Percentiles rank a stretch among this genome's conserved stretches.
Evolutionary conservation across 2,113 vertebrate genomes (phyloP).

Genomic region (Recurvirostra avosetta): DNA sequence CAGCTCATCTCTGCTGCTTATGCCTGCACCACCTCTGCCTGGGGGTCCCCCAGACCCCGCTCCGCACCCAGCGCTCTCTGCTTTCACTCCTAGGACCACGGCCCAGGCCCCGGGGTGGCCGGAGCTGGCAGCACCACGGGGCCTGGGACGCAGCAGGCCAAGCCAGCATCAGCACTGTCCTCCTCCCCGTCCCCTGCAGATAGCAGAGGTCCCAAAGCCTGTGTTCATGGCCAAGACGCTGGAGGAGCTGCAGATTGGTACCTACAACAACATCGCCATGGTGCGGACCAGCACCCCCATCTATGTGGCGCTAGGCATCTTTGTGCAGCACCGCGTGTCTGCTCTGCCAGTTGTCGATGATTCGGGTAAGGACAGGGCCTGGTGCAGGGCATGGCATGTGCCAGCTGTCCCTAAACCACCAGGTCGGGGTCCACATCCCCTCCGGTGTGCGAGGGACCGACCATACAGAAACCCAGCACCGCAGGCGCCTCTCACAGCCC

Average conservation of each 20-base stretch:
- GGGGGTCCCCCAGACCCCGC: not conserved
- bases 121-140: not conserved
- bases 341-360: constrained; percentile 94
- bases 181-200: constrained; percentile 71
- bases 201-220: constrained; percentile 93
- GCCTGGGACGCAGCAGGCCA: not conserved
- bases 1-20: fast-evolving
- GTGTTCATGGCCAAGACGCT: constrained; percentile 85
- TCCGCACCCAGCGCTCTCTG: not conserved
- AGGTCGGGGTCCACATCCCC: fast-evolving
- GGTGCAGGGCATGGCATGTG: not conserved
- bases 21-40: not conserved
- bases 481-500: fast-evolving
- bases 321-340: constrained; percentile 93
- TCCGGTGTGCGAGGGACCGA: fast-evolving
- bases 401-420: not conserved
- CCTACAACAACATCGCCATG: constrained; percentile 90
- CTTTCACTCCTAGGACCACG: not conserved
- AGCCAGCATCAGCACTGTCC: not conserved
- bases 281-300: constrained; percentile 89
- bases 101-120: not conserved
- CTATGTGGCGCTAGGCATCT: constrained; percentile 94
- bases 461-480: fast-evolving
- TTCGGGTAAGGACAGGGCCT: constrained; percentile 70
- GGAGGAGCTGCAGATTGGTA: constrained; percentile 89